These are phyloP conservation scores for Enteromius thamalakanensis DNA, from an alignment of 2,797 vertebrate species.

Conservation along the genomic window DNA sequence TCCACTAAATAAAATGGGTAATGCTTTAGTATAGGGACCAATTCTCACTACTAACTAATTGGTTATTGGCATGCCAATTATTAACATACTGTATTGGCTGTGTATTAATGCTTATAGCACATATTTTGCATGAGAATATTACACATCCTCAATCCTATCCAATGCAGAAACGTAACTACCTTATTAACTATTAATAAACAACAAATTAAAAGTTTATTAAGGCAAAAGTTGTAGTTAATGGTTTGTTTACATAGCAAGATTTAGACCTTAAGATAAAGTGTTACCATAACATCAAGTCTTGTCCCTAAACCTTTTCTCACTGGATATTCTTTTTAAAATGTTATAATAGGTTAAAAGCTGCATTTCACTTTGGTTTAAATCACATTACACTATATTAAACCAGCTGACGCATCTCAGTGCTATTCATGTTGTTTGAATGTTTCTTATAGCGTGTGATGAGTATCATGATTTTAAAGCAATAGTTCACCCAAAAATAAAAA, in stretches of 20 bases:
- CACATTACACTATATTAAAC: background rate
- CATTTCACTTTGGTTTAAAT: background rate
- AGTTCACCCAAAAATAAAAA: too few species aligned
- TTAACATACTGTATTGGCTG: background rate
- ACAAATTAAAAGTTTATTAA: background rate
- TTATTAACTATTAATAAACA: background rate
- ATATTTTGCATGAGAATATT: background rate
- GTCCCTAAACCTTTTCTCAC: background rate
- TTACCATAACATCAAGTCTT: background rate
- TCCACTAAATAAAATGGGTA: background rate
- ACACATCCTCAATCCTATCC: background rate
- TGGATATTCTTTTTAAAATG: background rate
- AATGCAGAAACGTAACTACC: background rate
- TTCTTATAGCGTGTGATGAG: background rate
- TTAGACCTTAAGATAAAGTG: background rate
- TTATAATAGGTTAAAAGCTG: background rate
- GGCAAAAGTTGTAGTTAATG: background rate
- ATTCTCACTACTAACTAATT: background rate
- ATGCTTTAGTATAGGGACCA: background rate
- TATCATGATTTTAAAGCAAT: background rate
- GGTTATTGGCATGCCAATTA: background rate
- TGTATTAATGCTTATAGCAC: background rate
- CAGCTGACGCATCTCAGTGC: background rate
- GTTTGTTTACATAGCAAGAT: background rate
- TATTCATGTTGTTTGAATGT: background rate